These are phyloP conservation scores for Oreochromis tanganicae DNA, from an alignment of 2,113 vertebrate genomes.

Conservation along the genomic window DNA sequence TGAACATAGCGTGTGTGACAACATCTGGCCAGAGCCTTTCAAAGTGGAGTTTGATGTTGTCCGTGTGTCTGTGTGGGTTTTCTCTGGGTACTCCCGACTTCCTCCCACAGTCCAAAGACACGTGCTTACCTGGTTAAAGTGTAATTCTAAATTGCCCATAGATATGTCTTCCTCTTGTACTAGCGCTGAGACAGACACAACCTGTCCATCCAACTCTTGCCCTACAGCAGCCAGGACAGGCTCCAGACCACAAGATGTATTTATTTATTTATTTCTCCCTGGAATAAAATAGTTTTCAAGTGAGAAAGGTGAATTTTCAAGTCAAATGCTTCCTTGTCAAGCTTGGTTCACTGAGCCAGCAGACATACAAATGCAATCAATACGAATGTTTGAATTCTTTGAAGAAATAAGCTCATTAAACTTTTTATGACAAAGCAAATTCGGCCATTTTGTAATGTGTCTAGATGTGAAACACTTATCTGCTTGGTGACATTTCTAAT, in stretches of 20 bases:
- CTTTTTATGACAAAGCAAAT: not conserved
- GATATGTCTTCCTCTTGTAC: not conserved
- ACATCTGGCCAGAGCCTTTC: not conserved
- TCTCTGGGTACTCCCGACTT: not conserved
- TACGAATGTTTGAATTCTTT: not conserved
- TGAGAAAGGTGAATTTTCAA: not conserved
- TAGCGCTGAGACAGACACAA: not conserved
- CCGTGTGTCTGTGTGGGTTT: not conserved
- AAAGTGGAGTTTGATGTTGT: not conserved
- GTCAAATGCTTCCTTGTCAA: not conserved
- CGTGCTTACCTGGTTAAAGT: not conserved
- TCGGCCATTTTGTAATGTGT: not conserved
- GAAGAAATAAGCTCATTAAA: not conserved
- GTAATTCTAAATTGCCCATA: not conserved
- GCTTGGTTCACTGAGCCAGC: not conserved
- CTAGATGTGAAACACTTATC: not conserved
- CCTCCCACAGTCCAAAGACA: not conserved
- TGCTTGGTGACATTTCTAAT: not conserved
- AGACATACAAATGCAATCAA: not conserved
- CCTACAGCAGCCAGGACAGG: not conserved
- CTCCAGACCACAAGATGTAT: not conserved
- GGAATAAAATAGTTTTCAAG: not conserved
- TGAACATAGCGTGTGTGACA: not conserved
- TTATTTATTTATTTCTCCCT: not conserved
- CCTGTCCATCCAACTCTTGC: not conserved